Evolutionary conservation across 2,113 vertebrate species (phyloP).

Genomic region (Tragelaphus buxtoni): DNA sequence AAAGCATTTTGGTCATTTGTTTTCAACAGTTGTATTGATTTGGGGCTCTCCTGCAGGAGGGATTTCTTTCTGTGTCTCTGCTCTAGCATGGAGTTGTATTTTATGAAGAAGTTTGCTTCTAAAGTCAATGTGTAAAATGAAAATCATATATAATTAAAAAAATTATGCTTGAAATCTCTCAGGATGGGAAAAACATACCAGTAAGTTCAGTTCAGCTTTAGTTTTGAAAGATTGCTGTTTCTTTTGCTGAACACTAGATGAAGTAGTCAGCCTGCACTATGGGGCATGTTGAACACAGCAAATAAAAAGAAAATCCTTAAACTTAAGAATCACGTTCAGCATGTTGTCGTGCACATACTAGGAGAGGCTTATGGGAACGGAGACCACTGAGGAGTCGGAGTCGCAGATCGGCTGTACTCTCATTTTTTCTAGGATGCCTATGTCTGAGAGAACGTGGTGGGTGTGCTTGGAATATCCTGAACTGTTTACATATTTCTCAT

Average conservation of each 20-base stretch:
- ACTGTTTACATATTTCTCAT: background rate
- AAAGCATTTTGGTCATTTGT: background rate
- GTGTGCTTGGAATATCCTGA: background rate
- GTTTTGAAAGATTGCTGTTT: background rate
- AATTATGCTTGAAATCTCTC: background rate
- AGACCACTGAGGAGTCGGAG: background rate
- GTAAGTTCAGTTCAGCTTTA: background rate
- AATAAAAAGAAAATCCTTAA: background rate
- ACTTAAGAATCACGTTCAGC: background rate
- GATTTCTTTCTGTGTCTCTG: background rate
- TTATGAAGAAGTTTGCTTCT: slow-evolving; percentile 16
- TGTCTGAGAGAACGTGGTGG: background rate
- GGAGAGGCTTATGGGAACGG: background rate
- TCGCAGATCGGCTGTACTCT: background rate
- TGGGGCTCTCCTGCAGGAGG: background rate
- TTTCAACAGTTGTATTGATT: slow-evolving; percentile 4
- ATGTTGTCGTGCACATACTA: background rate
- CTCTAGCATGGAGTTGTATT: background rate
- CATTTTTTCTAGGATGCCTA: background rate
- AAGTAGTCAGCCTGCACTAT: background rate
- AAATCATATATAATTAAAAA: background rate
- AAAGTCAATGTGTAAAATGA: background rate
- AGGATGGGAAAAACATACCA: background rate
- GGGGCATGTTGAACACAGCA: background rate
- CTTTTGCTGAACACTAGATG: background rate